Conservation (phyloP, 2,113 vertebrate species). For the Notiomystis cincta region DNA sequence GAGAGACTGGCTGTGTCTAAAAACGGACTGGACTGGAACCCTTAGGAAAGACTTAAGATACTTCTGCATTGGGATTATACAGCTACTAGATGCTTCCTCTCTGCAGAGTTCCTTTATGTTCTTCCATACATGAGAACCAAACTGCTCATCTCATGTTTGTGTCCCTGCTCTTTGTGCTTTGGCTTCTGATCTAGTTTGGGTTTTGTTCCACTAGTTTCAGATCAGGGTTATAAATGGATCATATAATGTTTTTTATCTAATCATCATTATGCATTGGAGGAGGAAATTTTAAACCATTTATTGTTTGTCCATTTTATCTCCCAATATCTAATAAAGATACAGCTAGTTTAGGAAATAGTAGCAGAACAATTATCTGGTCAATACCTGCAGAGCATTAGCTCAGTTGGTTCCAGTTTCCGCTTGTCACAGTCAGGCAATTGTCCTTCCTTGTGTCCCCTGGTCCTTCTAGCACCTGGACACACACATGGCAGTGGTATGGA, state of each 20-base stretch:
- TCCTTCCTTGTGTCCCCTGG: not conserved
- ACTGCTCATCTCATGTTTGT: not conserved
- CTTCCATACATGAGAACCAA: not conserved
- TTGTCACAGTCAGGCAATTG: fast-evolving
- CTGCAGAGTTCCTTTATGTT: not conserved
- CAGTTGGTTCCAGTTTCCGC: not conserved
- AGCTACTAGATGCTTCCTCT: not conserved
- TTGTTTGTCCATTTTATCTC: not conserved
- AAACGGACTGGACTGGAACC: not conserved
- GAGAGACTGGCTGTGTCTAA: not conserved
- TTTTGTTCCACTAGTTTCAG: not conserved
- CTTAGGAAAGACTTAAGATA: not conserved
- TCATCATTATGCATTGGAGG: not conserved
- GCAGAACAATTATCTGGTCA: not conserved
- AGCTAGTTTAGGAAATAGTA: not conserved
- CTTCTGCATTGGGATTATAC: not conserved
- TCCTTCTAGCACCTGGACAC: not conserved
- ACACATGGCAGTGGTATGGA: not conserved
- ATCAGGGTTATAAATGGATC: not conserved
- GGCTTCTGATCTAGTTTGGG: not conserved
- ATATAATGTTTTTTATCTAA: not conserved
- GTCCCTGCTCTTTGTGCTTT: not conserved
- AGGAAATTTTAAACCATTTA: not conserved
- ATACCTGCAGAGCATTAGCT: not conserved
- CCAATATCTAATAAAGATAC: not conserved